A percentile compares a stretch with the other conserved stretches of the same genome.
phyloP scores from a whole-genome alignment of 2,797 vertebrate genomes.

The Tapirus indicus region DNA sequence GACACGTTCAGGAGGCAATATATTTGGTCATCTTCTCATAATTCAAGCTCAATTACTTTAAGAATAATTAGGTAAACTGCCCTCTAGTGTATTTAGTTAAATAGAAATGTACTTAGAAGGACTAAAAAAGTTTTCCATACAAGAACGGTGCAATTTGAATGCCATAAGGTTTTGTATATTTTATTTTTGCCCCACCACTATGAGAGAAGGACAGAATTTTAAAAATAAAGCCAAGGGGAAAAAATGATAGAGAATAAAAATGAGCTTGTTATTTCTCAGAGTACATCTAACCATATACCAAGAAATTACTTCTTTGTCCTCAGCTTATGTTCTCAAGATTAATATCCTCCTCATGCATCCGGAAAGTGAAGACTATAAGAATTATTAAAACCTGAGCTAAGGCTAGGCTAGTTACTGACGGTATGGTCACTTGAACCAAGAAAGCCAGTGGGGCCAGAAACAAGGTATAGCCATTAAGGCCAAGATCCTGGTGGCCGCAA shows the following conservation, averaged over 20 bases:
- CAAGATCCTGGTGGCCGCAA: background rate
- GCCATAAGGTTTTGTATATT: background rate
- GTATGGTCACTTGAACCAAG: background rate
- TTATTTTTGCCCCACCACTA: background rate
- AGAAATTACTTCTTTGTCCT: background rate
- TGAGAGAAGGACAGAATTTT: background rate
- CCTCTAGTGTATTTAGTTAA: background rate
- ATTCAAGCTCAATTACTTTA: background rate
- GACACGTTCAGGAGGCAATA: background rate
- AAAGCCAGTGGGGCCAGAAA: background rate
- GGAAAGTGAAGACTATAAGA: background rate
- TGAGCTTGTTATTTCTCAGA: background rate
- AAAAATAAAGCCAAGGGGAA: background rate
- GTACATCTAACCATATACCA: background rate
- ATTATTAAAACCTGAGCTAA: slow-evolving; percentile 1
- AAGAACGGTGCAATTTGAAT: background rate
- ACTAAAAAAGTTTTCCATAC: background rate
- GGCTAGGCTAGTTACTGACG: background rate
- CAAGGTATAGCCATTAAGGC: background rate
- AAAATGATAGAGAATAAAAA: background rate
- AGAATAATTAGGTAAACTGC: background rate
- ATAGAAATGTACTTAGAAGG: background rate
- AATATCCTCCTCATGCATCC: background rate
- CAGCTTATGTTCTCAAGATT: background rate
- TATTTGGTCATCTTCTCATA: background rate